Base-by-base conservation (phyloP, 2,113 vertebrate genomes). In the Laticauda colubrina region DNA sequence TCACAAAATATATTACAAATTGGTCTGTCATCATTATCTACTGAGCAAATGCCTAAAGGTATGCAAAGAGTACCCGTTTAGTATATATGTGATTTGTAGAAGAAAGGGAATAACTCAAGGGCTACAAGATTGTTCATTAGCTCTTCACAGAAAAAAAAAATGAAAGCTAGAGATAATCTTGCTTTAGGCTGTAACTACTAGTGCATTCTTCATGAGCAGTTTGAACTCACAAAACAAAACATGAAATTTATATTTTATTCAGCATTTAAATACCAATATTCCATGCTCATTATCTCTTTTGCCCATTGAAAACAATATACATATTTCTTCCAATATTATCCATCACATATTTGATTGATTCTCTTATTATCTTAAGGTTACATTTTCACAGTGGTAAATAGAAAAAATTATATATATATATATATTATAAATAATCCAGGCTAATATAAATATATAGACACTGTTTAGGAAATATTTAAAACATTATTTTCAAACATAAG, bases 311-410 rank as follows among this genome's bases (percentile, higher is more conserved):
- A 64, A 93, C 21, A 64, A 91, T 24, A 90, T 1, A 0, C 51
- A 93, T 8, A 2, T 85, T 75, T 20, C 0, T 94, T 95, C 26
- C 91, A 93, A 3, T 5, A 8, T 87, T 87, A 90, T 56, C 20
- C 6, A 26, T 75, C 43, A 45, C 85, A 54, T 9, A 85, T 94
- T 81, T 91, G 94, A 88, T 23, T 24, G 55, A 23, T 57, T 90
- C 10, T 69, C 0, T 92, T 85, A 7, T 2, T 87, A 93, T 54
- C n/a, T 0, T 1, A 14, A 85, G 20, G 6, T n/a, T 90, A 69
- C 57, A 91, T 18, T 88, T 56, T 90, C 6, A 69, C 43, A 87
- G 29, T 1, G 91, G 56, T 0, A 88, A 91, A 11, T 2, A 0
- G 4, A 45, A 91, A 61, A 26, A 86, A 51, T 53, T 53, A 39